phyloP scores from a whole-genome alignment of 1,140 invertebrate genomes.

The Augochlora pura region DNA sequence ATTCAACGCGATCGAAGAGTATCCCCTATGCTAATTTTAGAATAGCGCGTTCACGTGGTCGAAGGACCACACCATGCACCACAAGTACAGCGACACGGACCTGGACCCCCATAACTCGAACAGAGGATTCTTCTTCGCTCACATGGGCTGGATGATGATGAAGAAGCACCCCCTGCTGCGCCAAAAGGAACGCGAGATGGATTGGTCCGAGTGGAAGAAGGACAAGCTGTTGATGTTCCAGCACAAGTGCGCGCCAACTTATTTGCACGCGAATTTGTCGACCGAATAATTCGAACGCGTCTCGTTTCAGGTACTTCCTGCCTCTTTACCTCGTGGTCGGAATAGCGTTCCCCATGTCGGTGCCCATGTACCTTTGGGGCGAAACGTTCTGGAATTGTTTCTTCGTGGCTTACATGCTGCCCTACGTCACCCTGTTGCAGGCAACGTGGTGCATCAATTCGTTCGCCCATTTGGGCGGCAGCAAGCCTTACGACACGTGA shows the following conservation, averaged over 20 bases:
- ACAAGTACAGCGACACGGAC: no score
- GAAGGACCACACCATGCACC: no score
- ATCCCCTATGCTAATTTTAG: neutral
- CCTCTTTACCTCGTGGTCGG: slow-evolving; percentile 87
- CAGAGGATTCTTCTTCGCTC: no score
- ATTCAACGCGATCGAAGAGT: neutral
- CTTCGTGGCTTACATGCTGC: slow-evolving; percentile 2
- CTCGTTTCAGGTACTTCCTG: slow-evolving; percentile 83
- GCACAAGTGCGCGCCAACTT: slow-evolving; percentile 76
- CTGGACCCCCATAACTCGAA: no score
- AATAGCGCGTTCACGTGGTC: neutral
- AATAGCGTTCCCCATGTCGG: slow-evolving; percentile 86
- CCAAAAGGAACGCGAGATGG: slow-evolving; percentile 83
- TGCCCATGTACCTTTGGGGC: slow-evolving; percentile 90
- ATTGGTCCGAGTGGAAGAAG: slow-evolving; percentile 83
- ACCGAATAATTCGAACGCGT: no score
- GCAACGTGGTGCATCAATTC: slow-evolving; percentile 15
- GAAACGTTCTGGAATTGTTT: slow-evolving; percentile 83
- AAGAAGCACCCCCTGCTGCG: slow-evolving; percentile 77
- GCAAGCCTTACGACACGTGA: slow-evolving; percentile 77
- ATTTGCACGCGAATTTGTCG: no score
- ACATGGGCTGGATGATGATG: no score
- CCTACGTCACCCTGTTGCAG: slow-evolving; percentile 8
- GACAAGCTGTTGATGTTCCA: slow-evolving; percentile 86
- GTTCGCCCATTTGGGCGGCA: neutral